Base-by-base conservation (phyloP, 2,888 invertebrate genomes). In the Lasioglossum figueresi region DNA sequence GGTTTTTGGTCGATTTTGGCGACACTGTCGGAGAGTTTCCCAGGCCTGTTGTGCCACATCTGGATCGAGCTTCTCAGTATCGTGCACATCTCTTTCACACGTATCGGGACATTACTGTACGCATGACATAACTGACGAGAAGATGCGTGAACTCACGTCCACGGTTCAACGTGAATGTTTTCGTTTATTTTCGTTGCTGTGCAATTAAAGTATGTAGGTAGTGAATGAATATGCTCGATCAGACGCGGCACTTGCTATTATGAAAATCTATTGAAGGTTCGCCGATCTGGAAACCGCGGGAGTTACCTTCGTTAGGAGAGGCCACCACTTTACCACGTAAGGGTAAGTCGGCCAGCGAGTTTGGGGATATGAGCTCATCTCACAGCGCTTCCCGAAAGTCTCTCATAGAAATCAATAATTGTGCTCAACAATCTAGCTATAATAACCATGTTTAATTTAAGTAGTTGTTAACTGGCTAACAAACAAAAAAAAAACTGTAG, bases 241-340 rank as follows among this genome's bases (percentile, higher is more conserved):
- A 34, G 16, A 66, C 66, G 66, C 66, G 34, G 19, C 34, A 66
- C 34, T 66, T 66, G 66, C 37, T 68, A 37, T 68, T 72, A 80
- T 89, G 75, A 79, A 68, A 68, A 68, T 86, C 6, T 31, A 37
- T 97, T 48, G 27, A 73, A 97, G 99, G 99, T 96, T 99, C 99
- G 96, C 99, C 99, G 95, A 98, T 99, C 96, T 99, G 99, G 99
- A 99, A 99, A 97, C 99, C 98, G 96, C 97, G 99, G 96, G 98
- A 98, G 96, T 95, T 96, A 93, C 95, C 95, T 75, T 96, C 96
- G 94, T 95, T 96, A 93, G 95, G 96, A 88, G 96, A 96, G 95
- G 96, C 96, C 92, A 96, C 96, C 92, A 96, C 96, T 83, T 96
- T 96, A 94, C 96, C 96, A 93, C 96, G 96, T 93, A 96, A 96